A percentile compares a stretch with the other conserved stretches of the same genome.
Conservation (phyloP, 2,888 invertebrate species). For the Pyrrhia umbra region DNA sequence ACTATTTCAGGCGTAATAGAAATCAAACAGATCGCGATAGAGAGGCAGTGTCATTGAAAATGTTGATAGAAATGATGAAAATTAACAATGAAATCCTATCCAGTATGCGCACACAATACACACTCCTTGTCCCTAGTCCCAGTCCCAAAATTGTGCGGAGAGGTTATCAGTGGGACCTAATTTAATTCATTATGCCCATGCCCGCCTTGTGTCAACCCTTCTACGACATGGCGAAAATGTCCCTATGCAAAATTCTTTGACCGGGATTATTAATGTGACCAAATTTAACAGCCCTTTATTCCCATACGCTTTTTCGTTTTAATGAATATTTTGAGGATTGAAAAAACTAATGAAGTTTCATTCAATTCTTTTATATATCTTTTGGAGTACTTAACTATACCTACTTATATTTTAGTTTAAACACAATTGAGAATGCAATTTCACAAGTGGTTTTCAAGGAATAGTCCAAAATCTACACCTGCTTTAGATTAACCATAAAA, state of each 20-base stretch:
- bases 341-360: constrained; percentile 45
- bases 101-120: constrained; percentile 49
- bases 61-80: too few species aligned
- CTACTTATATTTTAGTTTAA: too few species aligned
- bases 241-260: constrained; percentile 84
- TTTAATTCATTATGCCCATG: constrained; percentile 87
- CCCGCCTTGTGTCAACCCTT: constrained; percentile 83
- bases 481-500: too few species aligned
- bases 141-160: constrained; percentile 78
- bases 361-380: constrained; percentile 35
- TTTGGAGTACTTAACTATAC: too few species aligned
- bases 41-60: too few species aligned
- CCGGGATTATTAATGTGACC: constrained; percentile 74
- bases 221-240: constrained; percentile 77
- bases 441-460: too few species aligned
- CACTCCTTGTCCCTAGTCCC: constrained; percentile 66
- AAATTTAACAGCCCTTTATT: constrained; percentile 68
- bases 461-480: too few species aligned
- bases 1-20: too few species aligned
- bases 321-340: constrained; percentile 51
- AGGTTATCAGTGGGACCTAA: constrained; percentile 87
- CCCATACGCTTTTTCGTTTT: constrained; percentile 55
- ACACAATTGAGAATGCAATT: too few species aligned
- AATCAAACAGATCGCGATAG: too few species aligned
- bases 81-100: constrained; percentile 56